Evolutionary conservation across 2,797 vertebrate genomes (phyloP).

Genomic region (Telmatherina bonti): DNA sequence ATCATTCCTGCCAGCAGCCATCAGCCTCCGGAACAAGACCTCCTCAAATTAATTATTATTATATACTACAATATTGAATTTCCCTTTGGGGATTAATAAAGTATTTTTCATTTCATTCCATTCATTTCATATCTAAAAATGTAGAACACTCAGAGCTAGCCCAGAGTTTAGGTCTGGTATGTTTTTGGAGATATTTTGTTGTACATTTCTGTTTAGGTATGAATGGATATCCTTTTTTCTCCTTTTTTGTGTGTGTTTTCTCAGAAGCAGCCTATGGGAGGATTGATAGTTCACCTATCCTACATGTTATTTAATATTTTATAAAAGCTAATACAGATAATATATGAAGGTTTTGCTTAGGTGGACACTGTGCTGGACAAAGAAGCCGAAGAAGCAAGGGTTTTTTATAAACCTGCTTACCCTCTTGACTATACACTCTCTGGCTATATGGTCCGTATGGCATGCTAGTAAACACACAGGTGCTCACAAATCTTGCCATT

Average conservation of each 20-base stretch:
- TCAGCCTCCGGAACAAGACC: too few relatives aligned
- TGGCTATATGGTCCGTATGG: background rate
- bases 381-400: background rate
- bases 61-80: too few relatives aligned
- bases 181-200: constrained; percentile 36
- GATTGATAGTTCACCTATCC: constrained; percentile 26
- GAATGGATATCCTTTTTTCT: constrained; percentile 27
- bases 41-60: too few relatives aligned
- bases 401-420: background rate
- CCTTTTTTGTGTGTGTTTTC: constrained; percentile 33
- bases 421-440: too few relatives aligned
- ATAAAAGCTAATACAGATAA: constrained; percentile 9
- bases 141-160: constrained; percentile 28
- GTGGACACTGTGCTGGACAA: background rate
- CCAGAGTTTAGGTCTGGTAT: constrained; percentile 37
- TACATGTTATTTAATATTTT: constrained; percentile 33
- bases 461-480: background rate
- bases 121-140: too few relatives aligned
- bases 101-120: too few relatives aligned
- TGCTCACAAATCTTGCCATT: background rate
- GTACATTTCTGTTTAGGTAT: constrained; percentile 35
- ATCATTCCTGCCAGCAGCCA: too few relatives aligned
- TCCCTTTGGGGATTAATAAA: too few relatives aligned
- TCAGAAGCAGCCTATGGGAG: constrained; percentile 14
- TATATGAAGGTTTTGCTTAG: background rate